Evolutionary conservation across 35 echinoderm and acorn worm genomes (phyloP), one percentile per base, ranked within the genome.

Genomic region (Apostichopus californicus): DNA sequence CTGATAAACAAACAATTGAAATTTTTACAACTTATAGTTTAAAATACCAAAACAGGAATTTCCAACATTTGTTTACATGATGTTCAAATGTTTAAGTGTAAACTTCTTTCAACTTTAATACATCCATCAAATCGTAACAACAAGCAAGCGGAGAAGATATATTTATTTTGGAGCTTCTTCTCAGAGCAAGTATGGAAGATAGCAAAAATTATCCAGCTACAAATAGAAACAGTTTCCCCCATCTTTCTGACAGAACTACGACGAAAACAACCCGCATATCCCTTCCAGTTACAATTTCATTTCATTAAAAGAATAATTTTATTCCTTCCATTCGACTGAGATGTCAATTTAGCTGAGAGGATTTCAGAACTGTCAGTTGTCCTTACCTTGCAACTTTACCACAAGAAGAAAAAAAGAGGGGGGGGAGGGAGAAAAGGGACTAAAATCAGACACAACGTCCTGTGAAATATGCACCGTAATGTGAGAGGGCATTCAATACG

Each of bases 341-440:
- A 87, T 71, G 86, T 87, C 86, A 87, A 87, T 87, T 87, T 63
- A 63, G 86, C 64, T 63, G 86, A 87, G 86, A 87, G 86, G 18
- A 87, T 65, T 57, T 71, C 56, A 57, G 64, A 58, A 28, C 86
- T 71, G 57, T 57, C 86, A 87, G 9, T 58, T 87, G 86, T 57
- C 86, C 64, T 66, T 25, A 58, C 20, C 14, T 20, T 66, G 6
- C 23, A 4, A 54, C 0, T 66, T 87, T 66, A n/a, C 5, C 22
- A 58, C 14, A 34, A 52, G 64, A 15, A 87, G 18, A 5, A 5
- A 54, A 54, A 54, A 13, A 80, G 21, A 23, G 52, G 12, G 52
- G 52, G 12, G 5, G 78, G 10, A 24, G 22, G 21, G 21, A 28
- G 9, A 4, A 12, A 13, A 28, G 22, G 78, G 10, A 12, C 78